Evolutionary conservation across 2,888 invertebrate species (phyloP).

Genomic region (Epistrophella euchroma): DNA sequence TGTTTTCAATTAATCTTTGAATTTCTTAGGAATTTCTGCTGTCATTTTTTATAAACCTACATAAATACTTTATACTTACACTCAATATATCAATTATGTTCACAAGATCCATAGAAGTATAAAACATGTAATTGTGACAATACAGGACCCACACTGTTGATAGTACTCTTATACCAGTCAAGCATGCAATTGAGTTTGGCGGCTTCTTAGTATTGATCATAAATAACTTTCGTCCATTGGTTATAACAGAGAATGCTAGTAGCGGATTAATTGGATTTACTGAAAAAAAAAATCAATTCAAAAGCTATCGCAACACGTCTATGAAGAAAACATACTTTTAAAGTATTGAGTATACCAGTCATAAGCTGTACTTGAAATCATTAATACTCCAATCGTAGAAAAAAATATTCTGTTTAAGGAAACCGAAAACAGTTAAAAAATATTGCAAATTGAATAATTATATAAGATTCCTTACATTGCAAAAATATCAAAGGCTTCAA

Average conservation of each 20-base stretch:
- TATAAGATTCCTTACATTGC: conserved; percentile 20
- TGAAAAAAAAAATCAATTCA: conserved; percentile 5
- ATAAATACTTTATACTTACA: conserved; percentile 23
- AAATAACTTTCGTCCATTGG: conserved; percentile 53
- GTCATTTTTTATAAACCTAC: too few relatives aligned
- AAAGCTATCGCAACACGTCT: neutral
- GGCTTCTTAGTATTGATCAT: conserved; percentile 31
- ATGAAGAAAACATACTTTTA: neutral
- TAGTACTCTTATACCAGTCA: conserved; percentile 51
- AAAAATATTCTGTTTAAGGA: conserved; percentile 22
- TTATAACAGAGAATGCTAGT: conserved; percentile 46
- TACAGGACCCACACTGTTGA: conserved; percentile 53
- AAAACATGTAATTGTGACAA: conserved; percentile 40
- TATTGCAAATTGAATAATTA: neutral
- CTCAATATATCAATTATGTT: conserved; percentile 5
- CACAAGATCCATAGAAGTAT: neutral
- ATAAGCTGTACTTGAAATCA: conserved; percentile 37
- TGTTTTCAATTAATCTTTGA: too few relatives aligned
- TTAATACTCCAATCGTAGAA: conserved; percentile 21
- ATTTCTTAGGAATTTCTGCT: too few relatives aligned
- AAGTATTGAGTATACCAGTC: conserved; percentile 26
- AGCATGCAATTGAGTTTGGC: conserved; percentile 31
- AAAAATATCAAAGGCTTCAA: conserved; percentile 35
- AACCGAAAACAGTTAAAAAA: neutral
- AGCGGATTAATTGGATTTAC: conserved; percentile 21